Evolutionary conservation across 2,797 vertebrate genomes (phyloP).

Genomic region (Cyclopterus lumpus): DNA sequence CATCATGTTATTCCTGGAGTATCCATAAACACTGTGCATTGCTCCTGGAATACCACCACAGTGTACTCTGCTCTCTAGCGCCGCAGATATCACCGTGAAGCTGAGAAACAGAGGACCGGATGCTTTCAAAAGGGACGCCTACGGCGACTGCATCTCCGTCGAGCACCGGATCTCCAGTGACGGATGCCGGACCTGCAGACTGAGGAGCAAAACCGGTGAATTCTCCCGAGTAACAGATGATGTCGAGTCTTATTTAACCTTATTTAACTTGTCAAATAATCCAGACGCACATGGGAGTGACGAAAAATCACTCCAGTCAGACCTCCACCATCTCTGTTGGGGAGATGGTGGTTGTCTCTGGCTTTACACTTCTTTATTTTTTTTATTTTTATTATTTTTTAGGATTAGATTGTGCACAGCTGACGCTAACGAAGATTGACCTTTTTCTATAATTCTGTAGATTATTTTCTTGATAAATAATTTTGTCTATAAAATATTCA

Average conservation of each 20-base stretch:
- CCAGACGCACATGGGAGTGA: neutral
- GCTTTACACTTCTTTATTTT: neutral
- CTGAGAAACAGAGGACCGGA: conserved; percentile 65
- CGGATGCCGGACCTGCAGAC: conserved; percentile 52
- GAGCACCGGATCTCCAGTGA: conserved; percentile 67
- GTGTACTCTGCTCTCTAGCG: conserved; percentile 14
- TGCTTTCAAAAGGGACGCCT: conserved; percentile 54
- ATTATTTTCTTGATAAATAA: neutral
- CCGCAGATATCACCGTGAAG: conserved; percentile 52
- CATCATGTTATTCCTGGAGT: neutral
- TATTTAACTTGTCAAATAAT: conserved; percentile 15
- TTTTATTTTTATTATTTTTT: too few relatives aligned
- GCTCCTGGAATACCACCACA: neutral
- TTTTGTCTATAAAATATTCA: neutral
- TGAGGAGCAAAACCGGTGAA: conserved; percentile 63
- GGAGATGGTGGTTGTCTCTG: neutral
- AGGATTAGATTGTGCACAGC: neutral
- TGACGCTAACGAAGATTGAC: neutral
- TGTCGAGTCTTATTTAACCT: neutral
- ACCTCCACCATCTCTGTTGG: neutral
- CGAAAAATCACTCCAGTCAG: conserved; percentile 16
- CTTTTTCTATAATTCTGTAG: neutral
- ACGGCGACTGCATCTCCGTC: conserved; percentile 73
- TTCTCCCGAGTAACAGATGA: conserved; percentile 1
- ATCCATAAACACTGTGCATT: neutral